Percentiles rank a stretch among this genome's conserved stretches.
Evolutionary conservation across 2,888 invertebrate species (phyloP).

Genomic region (Cylloceria caligata): DNA sequence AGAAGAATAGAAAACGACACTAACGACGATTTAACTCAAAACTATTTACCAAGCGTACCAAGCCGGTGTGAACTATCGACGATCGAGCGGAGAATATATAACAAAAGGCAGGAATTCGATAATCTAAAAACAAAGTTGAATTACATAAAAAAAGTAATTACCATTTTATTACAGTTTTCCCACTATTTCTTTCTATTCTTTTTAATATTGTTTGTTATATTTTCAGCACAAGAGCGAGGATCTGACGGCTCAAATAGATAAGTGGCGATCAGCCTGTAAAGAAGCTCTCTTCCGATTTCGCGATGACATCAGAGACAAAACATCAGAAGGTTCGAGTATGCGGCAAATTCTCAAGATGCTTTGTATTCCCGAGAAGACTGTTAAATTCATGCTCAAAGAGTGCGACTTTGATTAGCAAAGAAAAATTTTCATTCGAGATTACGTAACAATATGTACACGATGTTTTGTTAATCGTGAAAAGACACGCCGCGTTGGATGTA

Average conservation of each 20-base stretch:
- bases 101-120: conserved; percentile 81
- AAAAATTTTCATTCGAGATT: conserved; percentile 55
- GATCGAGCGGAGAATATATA: conserved; percentile 84
- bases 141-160: conserved; percentile 74
- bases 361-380: conserved; percentile 85
- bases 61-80: conserved; percentile 84
- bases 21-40: not conserved
- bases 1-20: conserved; percentile 63
- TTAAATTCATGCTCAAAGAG: conserved; percentile 85
- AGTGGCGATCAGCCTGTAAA: conserved; percentile 86
- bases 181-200: not conserved
- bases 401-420: conserved; percentile 80
- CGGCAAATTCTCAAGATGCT: conserved; percentile 85
- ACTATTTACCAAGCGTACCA: conserved; percentile 18
- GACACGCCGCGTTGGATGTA: too few species aligned
- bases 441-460: conserved; percentile 1
- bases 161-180: too few species aligned
- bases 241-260: conserved; percentile 85
- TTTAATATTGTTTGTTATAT: conserved; percentile 70
- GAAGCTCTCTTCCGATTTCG: conserved; percentile 86
- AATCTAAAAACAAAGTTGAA: conserved; percentile 68
- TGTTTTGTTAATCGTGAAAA: not conserved
- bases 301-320: conserved; percentile 84
- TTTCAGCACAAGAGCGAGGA: conserved; percentile 85
- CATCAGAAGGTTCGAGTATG: conserved; percentile 85